Percentiles rank a stretch among this genome's conserved stretches.
Conservation (phyloP, 2,888 invertebrate genomes). For the Folsomia candida region DNA sequence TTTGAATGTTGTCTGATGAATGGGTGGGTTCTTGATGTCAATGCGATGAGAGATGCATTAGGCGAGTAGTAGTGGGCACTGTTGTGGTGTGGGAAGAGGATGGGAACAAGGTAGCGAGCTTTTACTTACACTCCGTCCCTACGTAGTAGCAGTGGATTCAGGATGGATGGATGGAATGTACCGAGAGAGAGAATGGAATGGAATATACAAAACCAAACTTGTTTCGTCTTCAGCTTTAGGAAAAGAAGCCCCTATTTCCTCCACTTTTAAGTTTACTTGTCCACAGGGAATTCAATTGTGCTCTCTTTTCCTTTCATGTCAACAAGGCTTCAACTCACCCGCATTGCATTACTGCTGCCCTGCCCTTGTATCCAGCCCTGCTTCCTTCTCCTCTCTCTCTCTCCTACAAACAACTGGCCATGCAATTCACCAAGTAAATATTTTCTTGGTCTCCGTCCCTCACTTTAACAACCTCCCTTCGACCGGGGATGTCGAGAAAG, state of each 20-base stretch:
- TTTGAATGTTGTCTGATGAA: too few relatives aligned
- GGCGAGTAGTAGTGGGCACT: too few relatives aligned
- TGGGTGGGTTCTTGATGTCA: too few relatives aligned
- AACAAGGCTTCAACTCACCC: neutral
- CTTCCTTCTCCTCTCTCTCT: neutral
- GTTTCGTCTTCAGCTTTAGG: neutral
- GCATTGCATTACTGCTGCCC: neutral
- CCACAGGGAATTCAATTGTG: conserved; percentile 11
- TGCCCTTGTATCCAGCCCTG: neutral
- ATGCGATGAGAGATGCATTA: too few relatives aligned
- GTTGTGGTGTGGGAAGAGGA: too few relatives aligned
- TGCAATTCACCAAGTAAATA: neutral
- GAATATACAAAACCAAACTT: neutral
- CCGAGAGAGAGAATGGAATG: too few relatives aligned
- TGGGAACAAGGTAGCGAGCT: too few relatives aligned
- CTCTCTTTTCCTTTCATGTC: neutral
- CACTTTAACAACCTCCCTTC: too few relatives aligned
- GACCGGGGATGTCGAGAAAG: too few relatives aligned
- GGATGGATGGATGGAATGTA: too few relatives aligned
- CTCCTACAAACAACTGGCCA: neutral
- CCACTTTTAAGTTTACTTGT: conserved; percentile 17
- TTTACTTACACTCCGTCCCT: too few relatives aligned
- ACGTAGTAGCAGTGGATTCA: too few relatives aligned
- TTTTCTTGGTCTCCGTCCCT: neutral
- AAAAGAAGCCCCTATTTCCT: neutral